Evolutionary conservation across 1,140 invertebrate species (phyloP).

Genomic region (Sycophaga agraensis): DNA sequence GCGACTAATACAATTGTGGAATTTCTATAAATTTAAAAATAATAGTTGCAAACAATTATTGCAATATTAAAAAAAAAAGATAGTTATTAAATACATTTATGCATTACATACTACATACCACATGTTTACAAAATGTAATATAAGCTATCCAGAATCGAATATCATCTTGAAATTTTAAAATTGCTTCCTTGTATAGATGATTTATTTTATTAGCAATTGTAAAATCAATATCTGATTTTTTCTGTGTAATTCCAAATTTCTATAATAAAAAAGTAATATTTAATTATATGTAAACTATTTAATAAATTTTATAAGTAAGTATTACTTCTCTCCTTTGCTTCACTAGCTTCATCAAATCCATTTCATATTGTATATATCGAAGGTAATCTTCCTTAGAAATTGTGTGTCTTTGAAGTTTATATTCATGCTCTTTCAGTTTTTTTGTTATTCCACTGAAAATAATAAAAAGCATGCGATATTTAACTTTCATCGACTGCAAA

Average conservation of each 20-base stretch:
- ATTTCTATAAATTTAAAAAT: conserved; percentile 41
- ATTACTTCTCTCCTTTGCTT: conserved; percentile 59
- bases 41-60: background rate
- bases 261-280: conserved; percentile 36
- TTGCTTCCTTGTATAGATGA: conserved; percentile 65
- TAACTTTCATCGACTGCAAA: background rate
- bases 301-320: conserved; percentile 12
- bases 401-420: conserved; percentile 67
- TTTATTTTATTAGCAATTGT: conserved; percentile 67
- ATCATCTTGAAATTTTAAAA: conserved; percentile 66
- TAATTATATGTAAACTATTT: conserved; percentile 9
- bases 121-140: conserved; percentile 70
- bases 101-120: conserved; percentile 61
- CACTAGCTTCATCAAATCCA: conserved; percentile 68
- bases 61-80: background rate
- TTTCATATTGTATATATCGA: conserved; percentile 72
- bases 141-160: conserved; percentile 71
- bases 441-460: conserved; percentile 66
- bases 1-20: conserved; percentile 51
- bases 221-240: conserved; percentile 68
- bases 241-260: conserved; percentile 63
- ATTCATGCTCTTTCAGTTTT: conserved; percentile 71
- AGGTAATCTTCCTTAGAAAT: conserved; percentile 73
- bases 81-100: background rate
- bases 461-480: conserved; percentile 7